A percentile compares a stretch with the other conserved stretches of the same genome.
These are phyloP conservation scores for Dromococcyx pavoninus DNA, from an alignment of 2,797 vertebrate species.

Conservation along the genomic window DNA sequence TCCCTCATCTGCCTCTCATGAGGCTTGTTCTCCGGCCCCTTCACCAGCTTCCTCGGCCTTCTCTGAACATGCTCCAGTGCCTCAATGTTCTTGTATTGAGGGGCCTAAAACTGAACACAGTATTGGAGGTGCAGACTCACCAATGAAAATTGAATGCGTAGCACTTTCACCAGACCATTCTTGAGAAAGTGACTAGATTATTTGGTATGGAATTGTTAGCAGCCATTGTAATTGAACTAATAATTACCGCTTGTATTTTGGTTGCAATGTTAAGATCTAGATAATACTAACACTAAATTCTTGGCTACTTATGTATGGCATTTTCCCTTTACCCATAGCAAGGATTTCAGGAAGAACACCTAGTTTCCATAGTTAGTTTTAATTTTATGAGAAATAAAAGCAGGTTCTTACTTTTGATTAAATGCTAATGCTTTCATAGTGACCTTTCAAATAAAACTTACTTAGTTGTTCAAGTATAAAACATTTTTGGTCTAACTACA, in stretches of 20 bases:
- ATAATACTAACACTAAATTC: neutral
- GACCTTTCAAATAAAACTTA: neutral
- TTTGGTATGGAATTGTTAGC: neutral
- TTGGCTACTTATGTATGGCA: neutral
- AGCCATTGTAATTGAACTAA: neutral
- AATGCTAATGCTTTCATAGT: neutral
- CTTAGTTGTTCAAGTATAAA: neutral
- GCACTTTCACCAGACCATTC: neutral
- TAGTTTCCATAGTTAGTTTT: neutral
- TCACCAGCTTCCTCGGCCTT: no score
- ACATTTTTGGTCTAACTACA: neutral
- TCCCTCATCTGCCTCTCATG: no score
- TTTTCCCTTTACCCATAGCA: neutral
- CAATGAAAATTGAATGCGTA: neutral
- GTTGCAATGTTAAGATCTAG: neutral
- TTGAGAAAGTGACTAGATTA: neutral
- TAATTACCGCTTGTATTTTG: neutral
- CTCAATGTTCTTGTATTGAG: no score
- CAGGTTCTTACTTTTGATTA: neutral
- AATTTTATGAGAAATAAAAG: neutral
- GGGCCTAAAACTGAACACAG: no score
- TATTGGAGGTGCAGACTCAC: no score
- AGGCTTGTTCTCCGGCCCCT: no score
- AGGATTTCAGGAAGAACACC: neutral
- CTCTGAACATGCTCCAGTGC: no score